These are phyloP conservation scores for Ceratosolen fusciceps DNA, from an alignment of 1,140 invertebrate species.

Conservation along the genomic window DNA sequence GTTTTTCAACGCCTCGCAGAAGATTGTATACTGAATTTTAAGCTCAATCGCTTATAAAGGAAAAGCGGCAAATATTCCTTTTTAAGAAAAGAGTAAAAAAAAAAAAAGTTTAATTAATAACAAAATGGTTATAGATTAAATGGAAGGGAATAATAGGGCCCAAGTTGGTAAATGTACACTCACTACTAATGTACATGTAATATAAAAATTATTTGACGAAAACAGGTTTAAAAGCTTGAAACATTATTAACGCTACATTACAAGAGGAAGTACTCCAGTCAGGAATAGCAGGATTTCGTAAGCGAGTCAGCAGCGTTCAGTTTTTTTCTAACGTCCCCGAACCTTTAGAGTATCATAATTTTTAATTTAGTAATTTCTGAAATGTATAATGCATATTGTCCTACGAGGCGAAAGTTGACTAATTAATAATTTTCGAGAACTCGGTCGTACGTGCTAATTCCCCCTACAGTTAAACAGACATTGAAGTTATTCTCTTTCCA, in stretches of 20 bases:
- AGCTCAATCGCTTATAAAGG: background rate
- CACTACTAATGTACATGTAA: no score
- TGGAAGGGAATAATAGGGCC: no score
- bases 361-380: background rate
- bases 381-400: background rate
- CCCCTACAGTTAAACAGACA: background rate
- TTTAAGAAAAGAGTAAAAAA: background rate
- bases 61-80: background rate
- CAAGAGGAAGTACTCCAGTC: no score
- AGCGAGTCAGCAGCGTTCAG: no score
- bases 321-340: background rate
- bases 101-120: no score
- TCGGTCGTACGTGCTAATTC: slow-evolving; percentile 11
- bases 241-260: no score
- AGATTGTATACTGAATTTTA: background rate
- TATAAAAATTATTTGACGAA: no score
- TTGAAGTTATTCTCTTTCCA: background rate
- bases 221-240: no score
- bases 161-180: no score
- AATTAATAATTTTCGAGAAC: slow-evolving; percentile 25
- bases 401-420: background rate
- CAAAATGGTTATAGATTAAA: no score
- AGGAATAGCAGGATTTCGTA: no score
- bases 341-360: background rate
- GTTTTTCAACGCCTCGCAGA: background rate